A percentile compares a stretch with the other conserved stretches of the same genome.
These are phyloP conservation scores for Enteromius unitaeniatus DNA, from an alignment of 2,797 vertebrate species.

Conservation along the genomic window DNA sequence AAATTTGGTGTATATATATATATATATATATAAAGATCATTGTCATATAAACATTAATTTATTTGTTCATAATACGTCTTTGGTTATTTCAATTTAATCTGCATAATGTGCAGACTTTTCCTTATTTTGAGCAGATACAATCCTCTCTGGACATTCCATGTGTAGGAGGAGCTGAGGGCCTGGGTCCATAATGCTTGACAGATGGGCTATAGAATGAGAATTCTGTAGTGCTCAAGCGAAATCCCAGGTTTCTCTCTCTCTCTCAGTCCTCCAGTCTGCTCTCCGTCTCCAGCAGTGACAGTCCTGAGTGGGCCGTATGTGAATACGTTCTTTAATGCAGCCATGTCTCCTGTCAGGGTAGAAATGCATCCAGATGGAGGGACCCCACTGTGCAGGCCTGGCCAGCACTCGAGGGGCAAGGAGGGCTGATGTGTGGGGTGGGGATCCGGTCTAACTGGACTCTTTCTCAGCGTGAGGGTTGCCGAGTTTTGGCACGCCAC, in stretches of 20 bases:
- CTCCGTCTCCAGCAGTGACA: slow-evolving; percentile 65
- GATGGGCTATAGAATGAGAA: slow-evolving; percentile 73
- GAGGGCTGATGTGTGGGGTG: slow-evolving; percentile 72
- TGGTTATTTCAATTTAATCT: neutral
- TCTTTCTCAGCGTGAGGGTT: slow-evolving; percentile 66
- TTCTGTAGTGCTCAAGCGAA: slow-evolving; percentile 64
- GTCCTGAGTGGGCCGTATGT: slow-evolving; percentile 71
- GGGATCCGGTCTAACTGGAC: slow-evolving; percentile 68
- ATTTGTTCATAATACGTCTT: neutral
- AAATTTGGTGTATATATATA: neutral
- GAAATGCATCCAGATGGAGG: slow-evolving; percentile 76
- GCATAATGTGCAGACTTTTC: neutral
- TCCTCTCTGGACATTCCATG: slow-evolving; percentile 55
- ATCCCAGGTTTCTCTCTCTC: slow-evolving; percentile 63
- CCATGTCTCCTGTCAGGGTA: slow-evolving; percentile 65
- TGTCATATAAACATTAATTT: neutral
- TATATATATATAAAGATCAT: too few relatives aligned
- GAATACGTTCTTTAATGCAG: slow-evolving; percentile 67
- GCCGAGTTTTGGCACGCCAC: slow-evolving; percentile 62
- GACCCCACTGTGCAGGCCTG: slow-evolving; percentile 71
- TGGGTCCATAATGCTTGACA: slow-evolving; percentile 74
- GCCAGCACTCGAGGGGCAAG: slow-evolving; percentile 56
- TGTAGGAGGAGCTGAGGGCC: slow-evolving; percentile 52
- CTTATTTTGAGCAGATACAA: slow-evolving; percentile 13
- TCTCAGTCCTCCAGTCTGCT: slow-evolving; percentile 69